Percentiles rank a stretch among this genome's conserved stretches.
phyloP scores from a whole-genome alignment of 2,113 vertebrate species.

The Calonectris borealis region DNA sequence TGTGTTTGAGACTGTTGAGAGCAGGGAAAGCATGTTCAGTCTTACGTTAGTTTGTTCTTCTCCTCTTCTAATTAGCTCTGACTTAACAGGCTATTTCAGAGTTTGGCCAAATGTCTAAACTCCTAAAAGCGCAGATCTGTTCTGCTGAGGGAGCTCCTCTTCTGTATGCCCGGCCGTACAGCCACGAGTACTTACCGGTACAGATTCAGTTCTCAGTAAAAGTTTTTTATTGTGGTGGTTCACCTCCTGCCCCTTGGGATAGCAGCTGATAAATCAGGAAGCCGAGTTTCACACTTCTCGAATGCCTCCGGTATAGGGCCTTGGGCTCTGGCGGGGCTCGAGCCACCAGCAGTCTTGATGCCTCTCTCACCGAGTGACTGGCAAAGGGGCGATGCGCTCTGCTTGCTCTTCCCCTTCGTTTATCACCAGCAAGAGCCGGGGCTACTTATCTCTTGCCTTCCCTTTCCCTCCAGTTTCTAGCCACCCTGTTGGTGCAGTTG shows the following conservation, averaged over 20 bases:
- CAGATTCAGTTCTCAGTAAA: conserved; percentile 3
- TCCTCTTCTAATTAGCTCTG: conserved; percentile 3
- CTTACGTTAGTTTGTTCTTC: neutral
- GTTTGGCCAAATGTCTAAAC: neutral
- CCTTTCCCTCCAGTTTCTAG: neutral
- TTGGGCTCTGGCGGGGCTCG: neutral
- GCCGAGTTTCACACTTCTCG: neutral
- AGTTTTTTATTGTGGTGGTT: conserved; percentile 24
- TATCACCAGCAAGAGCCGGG: neutral
- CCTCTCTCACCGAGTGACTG: accelerated
- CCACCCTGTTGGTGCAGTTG: neutral
- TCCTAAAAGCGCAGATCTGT: neutral
- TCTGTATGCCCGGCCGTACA: neutral
- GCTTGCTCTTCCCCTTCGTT: neutral
- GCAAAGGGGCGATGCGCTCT: neutral
- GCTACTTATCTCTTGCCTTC: neutral
- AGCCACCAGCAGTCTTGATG: neutral
- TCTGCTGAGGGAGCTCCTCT: neutral
- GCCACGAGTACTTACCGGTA: neutral
- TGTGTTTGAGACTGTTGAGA: neutral
- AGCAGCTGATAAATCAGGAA: conserved; percentile 43
- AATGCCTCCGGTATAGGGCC: neutral
- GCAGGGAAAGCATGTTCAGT: neutral
- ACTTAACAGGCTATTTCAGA: conserved; percentile 8
- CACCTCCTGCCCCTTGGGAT: conserved; percentile 22